phyloP scores from a whole-genome alignment of 1,140 invertebrate genomes.

The Lineus longissimus region DNA sequence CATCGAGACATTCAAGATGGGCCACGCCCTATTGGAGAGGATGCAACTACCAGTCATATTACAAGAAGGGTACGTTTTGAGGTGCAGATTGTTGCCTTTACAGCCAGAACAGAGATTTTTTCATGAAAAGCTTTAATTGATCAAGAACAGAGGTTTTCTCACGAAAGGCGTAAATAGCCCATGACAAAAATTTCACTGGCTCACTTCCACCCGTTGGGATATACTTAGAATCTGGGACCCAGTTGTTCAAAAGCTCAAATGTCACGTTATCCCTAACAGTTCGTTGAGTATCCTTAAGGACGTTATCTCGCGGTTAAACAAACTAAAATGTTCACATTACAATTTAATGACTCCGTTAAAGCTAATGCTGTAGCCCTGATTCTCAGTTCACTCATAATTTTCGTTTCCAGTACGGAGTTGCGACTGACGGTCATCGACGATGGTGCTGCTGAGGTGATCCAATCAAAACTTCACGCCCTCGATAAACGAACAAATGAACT shows the following conservation, averaged over 20 bases:
- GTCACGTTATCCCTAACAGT: no score
- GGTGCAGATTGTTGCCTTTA: not conserved
- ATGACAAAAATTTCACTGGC: no score
- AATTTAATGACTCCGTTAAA: no score
- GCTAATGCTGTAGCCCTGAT: not conserved
- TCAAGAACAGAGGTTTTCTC: no score
- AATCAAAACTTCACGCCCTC: slow-evolving; percentile 32
- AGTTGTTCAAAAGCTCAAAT: no score
- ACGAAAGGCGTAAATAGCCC: no score
- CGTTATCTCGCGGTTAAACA: no score
- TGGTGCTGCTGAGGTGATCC: slow-evolving; percentile 33
- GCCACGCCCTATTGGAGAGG: slow-evolving; percentile 42
- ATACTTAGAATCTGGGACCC: no score
- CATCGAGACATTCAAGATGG: slow-evolving; percentile 36
- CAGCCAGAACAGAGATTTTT: not conserved
- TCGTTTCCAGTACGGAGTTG: slow-evolving; percentile 30
- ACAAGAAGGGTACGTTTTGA: slow-evolving; percentile 35
- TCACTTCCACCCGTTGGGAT: no score
- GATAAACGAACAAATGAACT: slow-evolving; percentile 35
- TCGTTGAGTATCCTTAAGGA: no score
- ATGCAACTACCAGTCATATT: slow-evolving; percentile 41
- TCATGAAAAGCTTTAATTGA: no score
- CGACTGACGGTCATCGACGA: slow-evolving; percentile 35
- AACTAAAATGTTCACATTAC: no score
- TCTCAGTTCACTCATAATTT: not conserved